A percentile compares a stretch with the other conserved stretches of the same genome.
These are phyloP conservation scores for Scalopus aquaticus DNA, from an alignment of 2,113 vertebrate genomes.

Conservation along the genomic window DNA sequence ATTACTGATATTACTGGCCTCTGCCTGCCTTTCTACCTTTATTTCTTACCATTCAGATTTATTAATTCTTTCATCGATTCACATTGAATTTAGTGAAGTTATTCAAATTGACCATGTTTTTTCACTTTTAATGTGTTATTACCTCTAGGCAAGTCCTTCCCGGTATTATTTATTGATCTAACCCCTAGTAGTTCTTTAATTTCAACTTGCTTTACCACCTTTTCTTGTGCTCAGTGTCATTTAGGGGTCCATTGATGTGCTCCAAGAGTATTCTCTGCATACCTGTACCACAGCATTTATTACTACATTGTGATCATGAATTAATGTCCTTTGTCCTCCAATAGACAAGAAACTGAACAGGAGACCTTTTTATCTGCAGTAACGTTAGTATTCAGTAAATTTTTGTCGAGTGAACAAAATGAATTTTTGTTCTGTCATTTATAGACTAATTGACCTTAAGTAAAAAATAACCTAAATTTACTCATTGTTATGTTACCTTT, in stretches of 20 bases:
- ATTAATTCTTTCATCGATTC: not conserved
- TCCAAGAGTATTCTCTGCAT: not conserved
- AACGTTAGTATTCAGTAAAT: not conserved
- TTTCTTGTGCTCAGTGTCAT: not conserved
- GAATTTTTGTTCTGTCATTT: conserved; percentile 5
- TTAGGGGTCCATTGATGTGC: not conserved
- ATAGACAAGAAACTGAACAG: not conserved
- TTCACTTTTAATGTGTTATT: not conserved
- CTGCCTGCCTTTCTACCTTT: not conserved
- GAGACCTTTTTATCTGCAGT: not conserved
- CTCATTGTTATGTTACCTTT: not conserved
- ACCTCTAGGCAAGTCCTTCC: not conserved
- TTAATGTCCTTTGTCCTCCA: conserved; percentile 29
- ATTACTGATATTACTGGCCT: not conserved
- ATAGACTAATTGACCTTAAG: not conserved
- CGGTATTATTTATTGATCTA: not conserved
- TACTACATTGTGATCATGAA: conserved; percentile 16
- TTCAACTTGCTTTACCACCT: conserved; percentile 17
- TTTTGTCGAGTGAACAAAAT: conserved; percentile 30
- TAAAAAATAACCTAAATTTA: conserved; percentile 9
- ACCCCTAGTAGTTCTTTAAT: not conserved
- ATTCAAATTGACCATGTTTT: not conserved
- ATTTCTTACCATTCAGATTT: not conserved
- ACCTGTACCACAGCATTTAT: not conserved
- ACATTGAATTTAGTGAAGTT: not conserved